Evolutionary conservation across 2,888 invertebrate genomes (phyloP).

Genomic region (Chymomyza amoena): DNA sequence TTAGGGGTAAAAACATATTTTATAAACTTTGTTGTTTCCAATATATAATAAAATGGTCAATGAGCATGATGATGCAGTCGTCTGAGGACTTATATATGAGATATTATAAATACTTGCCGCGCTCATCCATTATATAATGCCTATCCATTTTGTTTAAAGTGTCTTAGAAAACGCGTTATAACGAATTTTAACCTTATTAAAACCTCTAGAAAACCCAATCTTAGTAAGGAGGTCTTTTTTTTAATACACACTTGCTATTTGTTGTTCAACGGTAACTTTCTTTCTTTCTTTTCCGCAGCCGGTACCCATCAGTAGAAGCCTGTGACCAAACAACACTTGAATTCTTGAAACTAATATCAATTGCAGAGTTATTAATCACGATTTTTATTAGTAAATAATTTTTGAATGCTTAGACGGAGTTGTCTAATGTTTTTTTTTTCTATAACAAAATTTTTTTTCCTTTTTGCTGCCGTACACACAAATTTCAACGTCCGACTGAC

Average conservation of each 20-base stretch:
- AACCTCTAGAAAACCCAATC: not conserved
- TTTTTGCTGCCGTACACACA: conserved; percentile 45
- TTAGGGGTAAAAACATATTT: not conserved
- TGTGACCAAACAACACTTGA: not conserved
- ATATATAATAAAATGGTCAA: not conserved
- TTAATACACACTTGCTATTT: conserved; percentile 27
- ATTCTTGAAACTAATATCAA: not conserved
- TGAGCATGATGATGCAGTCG: not conserved
- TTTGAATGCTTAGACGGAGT: not conserved
- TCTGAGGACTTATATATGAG: not conserved
- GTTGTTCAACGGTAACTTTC: not conserved
- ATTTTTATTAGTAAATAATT: not conserved
- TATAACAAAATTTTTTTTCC: not conserved
- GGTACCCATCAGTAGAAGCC: not conserved
- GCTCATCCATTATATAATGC: conserved; percentile 55
- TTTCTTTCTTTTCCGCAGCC: not conserved
- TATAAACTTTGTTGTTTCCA: not conserved
- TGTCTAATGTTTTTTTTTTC: not conserved
- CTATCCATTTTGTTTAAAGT: not conserved
- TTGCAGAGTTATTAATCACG: not conserved
- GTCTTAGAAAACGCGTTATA: conserved; percentile 1
- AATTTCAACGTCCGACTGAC: conserved; percentile 44
- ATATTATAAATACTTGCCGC: conserved; percentile 58
- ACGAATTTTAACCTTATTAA: not conserved
- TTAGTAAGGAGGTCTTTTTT: not conserved